Base-by-base conservation (phyloP, 2,113 vertebrate species). In the human region DNA sequence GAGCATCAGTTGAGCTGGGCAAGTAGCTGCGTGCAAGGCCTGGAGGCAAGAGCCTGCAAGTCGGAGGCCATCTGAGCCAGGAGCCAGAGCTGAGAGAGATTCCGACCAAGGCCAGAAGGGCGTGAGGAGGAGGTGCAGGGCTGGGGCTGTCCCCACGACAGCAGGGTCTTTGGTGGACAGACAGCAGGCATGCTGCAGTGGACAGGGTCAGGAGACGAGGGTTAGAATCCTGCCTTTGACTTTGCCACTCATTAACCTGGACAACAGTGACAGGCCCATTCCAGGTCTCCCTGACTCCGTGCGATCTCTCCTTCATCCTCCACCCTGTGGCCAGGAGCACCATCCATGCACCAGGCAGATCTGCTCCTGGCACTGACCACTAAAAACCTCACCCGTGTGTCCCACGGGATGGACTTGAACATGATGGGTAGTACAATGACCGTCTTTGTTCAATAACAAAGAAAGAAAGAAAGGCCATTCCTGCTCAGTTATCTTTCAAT, bases 21-120 rank as follows among this genome's bases (percentile, higher is more conserved):
- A 72, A 76, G 87, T n/a, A 96, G 50, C 64, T 95, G 40, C 72
- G 89, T 78, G 68, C 7, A 38, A 93, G 35, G 57, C 72, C 90
- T 70, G 17, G 72, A 80, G 70, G 27, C 50, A 76, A 57, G 61
- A 96, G n/a, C 55, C 75, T 73, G 3, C 76, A 45, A 81, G 64
- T 40, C 73, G 84, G 10, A 86, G 73, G 50, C 52, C 30, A 9
- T 40, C 66, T 82, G 57, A 20, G 40, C n/a, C 70, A 83, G 61
- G 70, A 89, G 73, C 50, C 23, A 43, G 25, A 90, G 32, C 8
- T 7, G 16, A 35, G 50, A 78, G 38, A 93, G 10, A 48, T 40
- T 79, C 78, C 45, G 66, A 55, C 45, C 23, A 50, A 82, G 27
- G 35, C 23, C 72, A 4, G 6, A 4, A 8, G 55, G 73, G 9